phyloP scores from a whole-genome alignment of 2,113 vertebrate genomes.

The Pelvicachromis taeniatus region DNA sequence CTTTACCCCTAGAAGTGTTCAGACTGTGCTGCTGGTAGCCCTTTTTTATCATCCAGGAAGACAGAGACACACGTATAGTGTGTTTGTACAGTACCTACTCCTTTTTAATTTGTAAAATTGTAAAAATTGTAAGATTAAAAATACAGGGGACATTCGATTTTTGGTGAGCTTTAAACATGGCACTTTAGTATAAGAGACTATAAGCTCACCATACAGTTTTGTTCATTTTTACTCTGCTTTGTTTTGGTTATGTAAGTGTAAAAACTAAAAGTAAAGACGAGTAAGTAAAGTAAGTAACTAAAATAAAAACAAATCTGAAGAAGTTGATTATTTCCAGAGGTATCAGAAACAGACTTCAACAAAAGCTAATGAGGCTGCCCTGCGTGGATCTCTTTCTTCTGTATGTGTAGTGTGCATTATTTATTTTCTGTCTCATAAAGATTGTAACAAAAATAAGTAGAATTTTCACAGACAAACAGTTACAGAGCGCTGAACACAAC shows the following conservation, averaged over 20 bases:
- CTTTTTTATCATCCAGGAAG: not conserved
- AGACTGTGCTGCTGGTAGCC: not conserved
- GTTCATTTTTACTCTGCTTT: not conserved
- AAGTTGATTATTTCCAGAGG: not conserved
- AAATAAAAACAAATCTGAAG: not conserved
- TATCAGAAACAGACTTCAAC: not conserved
- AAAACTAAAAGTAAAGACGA: not conserved
- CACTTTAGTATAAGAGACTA: not conserved
- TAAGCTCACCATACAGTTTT: not conserved
- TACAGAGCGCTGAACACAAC: not conserved
- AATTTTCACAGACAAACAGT: not conserved
- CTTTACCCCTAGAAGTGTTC: conserved; percentile 5
- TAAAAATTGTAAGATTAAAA: not conserved
- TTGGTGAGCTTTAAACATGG: not conserved
- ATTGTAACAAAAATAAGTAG: not conserved
- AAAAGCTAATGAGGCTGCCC: not conserved
- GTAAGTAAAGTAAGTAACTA: not conserved
- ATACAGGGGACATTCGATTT: not conserved
- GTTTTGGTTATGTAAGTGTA: not conserved
- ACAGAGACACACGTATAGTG: not conserved
- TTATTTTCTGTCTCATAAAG: not conserved
- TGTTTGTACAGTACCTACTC: not conserved
- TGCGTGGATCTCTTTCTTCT: not conserved
- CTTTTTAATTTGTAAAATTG: not conserved
- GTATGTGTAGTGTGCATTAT: not conserved